Percentiles rank a stretch among this genome's conserved stretches.
phyloP scores from a whole-genome alignment of 2,888 invertebrate genomes.

The Meteorus cinctellus region DNA sequence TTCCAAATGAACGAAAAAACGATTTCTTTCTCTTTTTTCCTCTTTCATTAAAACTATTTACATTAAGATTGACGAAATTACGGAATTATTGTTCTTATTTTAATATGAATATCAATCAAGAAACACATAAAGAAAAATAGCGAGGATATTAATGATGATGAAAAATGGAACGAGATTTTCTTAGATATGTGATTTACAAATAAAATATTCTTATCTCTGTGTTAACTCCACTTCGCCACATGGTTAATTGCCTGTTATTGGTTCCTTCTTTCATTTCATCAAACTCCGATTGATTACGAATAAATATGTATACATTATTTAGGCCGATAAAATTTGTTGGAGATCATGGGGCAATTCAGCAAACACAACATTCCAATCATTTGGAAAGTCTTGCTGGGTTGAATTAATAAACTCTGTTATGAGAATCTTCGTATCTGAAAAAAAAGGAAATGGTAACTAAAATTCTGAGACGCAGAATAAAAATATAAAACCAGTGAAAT shows the following conservation, averaged over 20 bases:
- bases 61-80: background rate
- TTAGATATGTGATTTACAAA: background rate
- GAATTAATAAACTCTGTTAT: conserved; percentile 76
- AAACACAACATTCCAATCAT: conserved; percentile 75
- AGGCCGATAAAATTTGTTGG: conserved; percentile 38
- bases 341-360: conserved; percentile 71
- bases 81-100: background rate
- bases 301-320: conserved; percentile 6
- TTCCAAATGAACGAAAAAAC: background rate
- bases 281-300: conserved; percentile 26
- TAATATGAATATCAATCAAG: background rate
- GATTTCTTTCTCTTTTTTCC: background rate
- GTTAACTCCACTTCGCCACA: background rate
- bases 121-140: background rate
- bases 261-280: conserved; percentile 35
- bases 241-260: background rate
- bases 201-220: background rate
- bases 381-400: conserved; percentile 76
- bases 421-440: conserved; percentile 74
- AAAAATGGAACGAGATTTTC: background rate
- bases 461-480: background rate
- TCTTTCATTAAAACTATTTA: background rate
- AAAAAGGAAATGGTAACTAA: conserved; percentile 30
- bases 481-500: conserved; percentile 37
- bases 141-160: background rate